Conservation (phyloP, 2,113 vertebrate genomes). For the Chiloscyllium plagiosum region DNA sequence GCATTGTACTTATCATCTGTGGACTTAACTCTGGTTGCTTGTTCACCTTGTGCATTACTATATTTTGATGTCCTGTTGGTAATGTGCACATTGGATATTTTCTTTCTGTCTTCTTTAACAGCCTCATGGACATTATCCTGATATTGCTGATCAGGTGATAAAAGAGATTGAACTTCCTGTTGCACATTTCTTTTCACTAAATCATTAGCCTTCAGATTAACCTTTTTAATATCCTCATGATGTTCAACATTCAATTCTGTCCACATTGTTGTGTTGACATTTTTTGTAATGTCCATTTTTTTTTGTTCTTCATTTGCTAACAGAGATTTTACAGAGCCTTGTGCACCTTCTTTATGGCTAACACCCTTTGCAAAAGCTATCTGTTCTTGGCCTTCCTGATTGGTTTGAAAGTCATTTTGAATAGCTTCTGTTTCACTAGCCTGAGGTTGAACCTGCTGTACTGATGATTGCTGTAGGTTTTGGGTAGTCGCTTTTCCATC, state of each 20-base stretch:
- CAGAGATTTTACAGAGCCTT: slow-evolving; percentile 63
- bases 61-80: neutral
- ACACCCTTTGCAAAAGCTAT: slow-evolving; percentile 56
- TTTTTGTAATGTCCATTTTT: slow-evolving; percentile 34
- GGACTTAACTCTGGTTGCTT: neutral
- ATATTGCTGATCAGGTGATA: slow-evolving; percentile 27
- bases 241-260: neutral
- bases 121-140: slow-evolving; percentile 39
- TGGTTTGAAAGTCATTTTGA: slow-evolving; percentile 60
- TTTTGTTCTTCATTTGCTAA: slow-evolving; percentile 62
- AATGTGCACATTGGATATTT: slow-evolving; percentile 40
- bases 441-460: slow-evolving; percentile 55
- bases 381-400: slow-evolving; percentile 56
- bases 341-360: slow-evolving; percentile 59
- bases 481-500: slow-evolving; percentile 62
- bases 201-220: slow-evolving; percentile 38
- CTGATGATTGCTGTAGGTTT: slow-evolving; percentile 56
- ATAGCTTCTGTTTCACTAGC: slow-evolving; percentile 47
- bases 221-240: slow-evolving; percentile 36
- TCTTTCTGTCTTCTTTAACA: slow-evolving; percentile 41
- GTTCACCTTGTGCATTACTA: neutral
- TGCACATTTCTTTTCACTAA: slow-evolving; percentile 22
- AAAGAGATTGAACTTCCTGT: slow-evolving; percentile 38
- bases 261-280: neutral
- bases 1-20: slow-evolving; percentile 35